phyloP scores from a whole-genome alignment of 1,140 invertebrate genomes.

The Planococcus citri region DNA sequence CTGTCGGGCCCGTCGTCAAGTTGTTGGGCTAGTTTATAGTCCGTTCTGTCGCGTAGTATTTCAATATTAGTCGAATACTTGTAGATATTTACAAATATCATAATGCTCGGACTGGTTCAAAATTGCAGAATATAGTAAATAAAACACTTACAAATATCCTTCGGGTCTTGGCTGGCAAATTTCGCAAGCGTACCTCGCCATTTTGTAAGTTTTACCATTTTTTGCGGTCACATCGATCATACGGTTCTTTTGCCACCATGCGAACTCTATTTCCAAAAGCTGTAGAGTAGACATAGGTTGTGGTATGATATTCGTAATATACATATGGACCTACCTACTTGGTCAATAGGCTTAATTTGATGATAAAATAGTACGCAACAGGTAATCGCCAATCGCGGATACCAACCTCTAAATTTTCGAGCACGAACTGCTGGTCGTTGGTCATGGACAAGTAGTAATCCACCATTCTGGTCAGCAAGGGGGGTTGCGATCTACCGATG shows the following conservation, averaged over 20 bases:
- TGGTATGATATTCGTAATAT: no score
- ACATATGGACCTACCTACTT: no score
- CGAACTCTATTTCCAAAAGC: conserved; percentile 53
- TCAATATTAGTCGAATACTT: no score
- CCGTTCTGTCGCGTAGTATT: conserved; percentile 32
- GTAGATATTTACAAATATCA: no score
- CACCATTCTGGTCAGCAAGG: conserved; percentile 63
- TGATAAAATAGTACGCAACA: not conserved
- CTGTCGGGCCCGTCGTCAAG: conserved; percentile 30
- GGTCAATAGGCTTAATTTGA: no score
- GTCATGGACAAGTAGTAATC: conserved; percentile 51
- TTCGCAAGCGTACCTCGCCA: conserved; percentile 42
- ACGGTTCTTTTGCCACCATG: conserved; percentile 45
- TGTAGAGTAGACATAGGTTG: no score
- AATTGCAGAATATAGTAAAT: not conserved
- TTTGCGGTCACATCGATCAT: conserved; percentile 35
- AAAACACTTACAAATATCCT: conserved; percentile 50
- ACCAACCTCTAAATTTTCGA: conserved; percentile 38
- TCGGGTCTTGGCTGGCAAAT: conserved; percentile 59
- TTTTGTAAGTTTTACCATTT: conserved; percentile 39
- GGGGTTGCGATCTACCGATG: conserved; percentile 61
- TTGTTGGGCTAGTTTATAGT: conserved; percentile 31
- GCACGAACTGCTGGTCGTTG: conserved; percentile 48
- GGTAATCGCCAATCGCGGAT: not conserved
- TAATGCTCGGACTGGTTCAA: no score